phyloP scores from a whole-genome alignment of 1,140 invertebrate species.

The Drosophila virilis region DNA sequence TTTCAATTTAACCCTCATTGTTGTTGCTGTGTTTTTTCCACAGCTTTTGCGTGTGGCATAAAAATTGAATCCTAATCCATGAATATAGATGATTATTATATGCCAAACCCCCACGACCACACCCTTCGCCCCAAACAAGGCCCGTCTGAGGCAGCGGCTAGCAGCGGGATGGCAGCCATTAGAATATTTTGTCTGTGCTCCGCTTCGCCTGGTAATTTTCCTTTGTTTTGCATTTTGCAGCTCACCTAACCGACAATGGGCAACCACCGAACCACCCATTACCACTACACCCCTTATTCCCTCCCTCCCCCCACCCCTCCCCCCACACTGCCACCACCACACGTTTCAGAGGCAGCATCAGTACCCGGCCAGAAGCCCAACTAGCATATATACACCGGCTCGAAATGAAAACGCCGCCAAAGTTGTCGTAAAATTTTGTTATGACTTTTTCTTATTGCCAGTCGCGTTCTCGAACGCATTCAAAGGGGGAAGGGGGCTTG shows the following conservation, averaged over 20 bases:
- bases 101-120: constrained; percentile 25
- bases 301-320: too few relatives aligned
- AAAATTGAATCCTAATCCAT: constrained; percentile 84
- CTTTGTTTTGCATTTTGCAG: constrained; percentile 79
- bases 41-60: constrained; percentile 67
- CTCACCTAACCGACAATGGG: constrained; percentile 44
- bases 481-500: constrained; percentile 38
- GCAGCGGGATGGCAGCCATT: constrained; percentile 75
- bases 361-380: constrained; percentile 13
- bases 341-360: too few relatives aligned
- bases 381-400: constrained; percentile 31
- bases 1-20: constrained; percentile 83
- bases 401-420: constrained; percentile 73
- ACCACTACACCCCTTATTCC: background rate
- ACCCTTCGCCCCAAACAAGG: background rate
- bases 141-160: constrained; percentile 2
- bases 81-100: constrained; percentile 85
- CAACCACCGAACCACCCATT: constrained; percentile 23
- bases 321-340: too few relatives aligned
- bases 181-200: constrained; percentile 58
- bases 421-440: constrained; percentile 82
- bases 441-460: constrained; percentile 81
- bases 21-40: constrained; percentile 41
- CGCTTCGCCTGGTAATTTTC: constrained; percentile 61
- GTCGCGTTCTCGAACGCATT: constrained; percentile 58